Conservation (phyloP, 2,113 vertebrate species). For the Nycticorax nycticorax region DNA sequence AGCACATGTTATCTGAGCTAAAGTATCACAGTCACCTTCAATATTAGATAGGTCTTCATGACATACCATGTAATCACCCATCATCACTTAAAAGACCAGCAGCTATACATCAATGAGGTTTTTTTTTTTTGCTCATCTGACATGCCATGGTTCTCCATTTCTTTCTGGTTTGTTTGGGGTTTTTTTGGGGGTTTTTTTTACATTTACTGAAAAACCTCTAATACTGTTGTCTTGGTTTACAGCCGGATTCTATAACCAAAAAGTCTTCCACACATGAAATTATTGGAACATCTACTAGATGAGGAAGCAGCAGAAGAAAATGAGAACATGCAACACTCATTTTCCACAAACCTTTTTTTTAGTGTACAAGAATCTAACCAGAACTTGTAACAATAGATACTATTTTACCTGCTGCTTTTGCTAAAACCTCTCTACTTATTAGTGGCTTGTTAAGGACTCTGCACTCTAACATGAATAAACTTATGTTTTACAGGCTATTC, state of each 20-base stretch:
- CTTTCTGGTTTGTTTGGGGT: no score
- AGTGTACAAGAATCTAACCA: neutral
- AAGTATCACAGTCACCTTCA: neutral
- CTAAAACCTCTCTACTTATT: neutral
- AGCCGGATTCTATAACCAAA: neutral
- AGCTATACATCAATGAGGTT: neutral
- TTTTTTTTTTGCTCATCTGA: neutral
- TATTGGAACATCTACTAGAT: neutral
- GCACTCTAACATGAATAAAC: neutral
- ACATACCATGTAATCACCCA: neutral
- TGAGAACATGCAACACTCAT: neutral
- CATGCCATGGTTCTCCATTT: neutral
- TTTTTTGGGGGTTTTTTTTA: no score
- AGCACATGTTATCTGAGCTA: neutral
- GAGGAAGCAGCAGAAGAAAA: neutral
- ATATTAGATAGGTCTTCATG: neutral
- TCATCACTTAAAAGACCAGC: neutral
- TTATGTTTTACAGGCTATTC: neutral
- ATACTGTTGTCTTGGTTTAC: neutral
- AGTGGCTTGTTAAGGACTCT: neutral
- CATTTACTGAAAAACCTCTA: neutral
- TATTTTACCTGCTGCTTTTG: neutral
- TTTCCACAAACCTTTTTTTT: neutral
- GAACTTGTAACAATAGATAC: neutral
- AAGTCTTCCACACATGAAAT: neutral